These are phyloP conservation scores for Hylaeus volcanicus DNA, from an alignment of 1,140 invertebrate genomes.

Conservation along the genomic window DNA sequence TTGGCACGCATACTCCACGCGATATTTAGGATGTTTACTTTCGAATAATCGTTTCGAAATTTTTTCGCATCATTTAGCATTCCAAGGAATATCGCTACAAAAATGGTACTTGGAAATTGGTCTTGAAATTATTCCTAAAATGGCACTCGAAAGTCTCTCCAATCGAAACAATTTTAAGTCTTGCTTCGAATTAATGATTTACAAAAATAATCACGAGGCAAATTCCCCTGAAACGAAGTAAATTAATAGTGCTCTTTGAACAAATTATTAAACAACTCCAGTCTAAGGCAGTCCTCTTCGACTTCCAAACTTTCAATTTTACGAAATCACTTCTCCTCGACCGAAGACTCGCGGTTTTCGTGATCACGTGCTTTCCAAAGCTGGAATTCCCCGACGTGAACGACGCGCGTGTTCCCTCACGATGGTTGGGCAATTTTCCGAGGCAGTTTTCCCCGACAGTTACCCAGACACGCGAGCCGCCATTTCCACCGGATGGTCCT, in stretches of 20 bases:
- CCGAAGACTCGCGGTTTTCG: background rate
- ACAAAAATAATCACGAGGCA: no score
- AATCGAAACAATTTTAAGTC: no score
- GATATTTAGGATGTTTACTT: background rate
- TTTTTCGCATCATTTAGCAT: no score
- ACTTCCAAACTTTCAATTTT: background rate
- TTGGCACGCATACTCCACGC: background rate
- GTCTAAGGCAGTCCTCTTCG: no score
- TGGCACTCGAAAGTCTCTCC: no score
- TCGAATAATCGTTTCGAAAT: background rate
- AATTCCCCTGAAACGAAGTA: no score
- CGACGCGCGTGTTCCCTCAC: background rate
- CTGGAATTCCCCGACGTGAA: background rate
- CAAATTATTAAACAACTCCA: no score
- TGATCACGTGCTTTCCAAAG: background rate
- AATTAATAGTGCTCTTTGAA: no score
- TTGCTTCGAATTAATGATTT: no score
- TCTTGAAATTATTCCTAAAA: no score
- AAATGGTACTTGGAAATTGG: no score
- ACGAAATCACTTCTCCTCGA: background rate
- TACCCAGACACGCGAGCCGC: slow-evolving; percentile 23
- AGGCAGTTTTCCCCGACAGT: background rate
- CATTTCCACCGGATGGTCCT: slow-evolving; percentile 25
- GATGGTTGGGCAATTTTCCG: background rate
- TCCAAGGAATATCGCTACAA: no score